Evolutionary conservation across 2,797 vertebrate genomes (phyloP).

Genomic region (Rallus crepitans): DNA sequence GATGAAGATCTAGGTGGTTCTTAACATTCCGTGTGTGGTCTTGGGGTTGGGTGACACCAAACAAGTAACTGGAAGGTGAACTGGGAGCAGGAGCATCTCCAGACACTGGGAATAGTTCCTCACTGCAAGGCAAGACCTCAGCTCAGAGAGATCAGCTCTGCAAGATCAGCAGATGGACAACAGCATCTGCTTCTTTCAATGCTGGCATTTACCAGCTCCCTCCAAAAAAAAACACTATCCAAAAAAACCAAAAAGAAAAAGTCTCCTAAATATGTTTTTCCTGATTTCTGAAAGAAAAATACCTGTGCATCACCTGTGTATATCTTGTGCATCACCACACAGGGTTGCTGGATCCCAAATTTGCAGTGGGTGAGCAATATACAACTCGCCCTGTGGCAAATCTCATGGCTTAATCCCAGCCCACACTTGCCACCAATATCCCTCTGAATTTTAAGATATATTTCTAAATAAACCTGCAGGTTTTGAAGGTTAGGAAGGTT

Average conservation of each 20-base stretch:
- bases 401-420: not conserved
- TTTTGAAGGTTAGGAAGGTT: not conserved
- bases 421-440: not conserved
- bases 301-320: not conserved
- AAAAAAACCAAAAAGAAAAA: not conserved
- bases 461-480: not conserved
- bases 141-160: no score
- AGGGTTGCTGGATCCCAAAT: not conserved
- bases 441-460: not conserved
- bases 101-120: not conserved
- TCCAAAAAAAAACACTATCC: not conserved
- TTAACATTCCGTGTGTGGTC: not conserved
- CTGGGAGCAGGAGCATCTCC: not conserved
- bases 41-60: not conserved
- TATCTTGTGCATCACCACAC: not conserved
- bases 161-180: not conserved
- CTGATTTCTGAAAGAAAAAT: not conserved
- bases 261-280: not conserved
- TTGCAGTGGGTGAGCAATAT: not conserved
- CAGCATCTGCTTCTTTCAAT: not conserved
- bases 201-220: not conserved
- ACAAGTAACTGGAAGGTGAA: not conserved
- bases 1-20: not conserved
- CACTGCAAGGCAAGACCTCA: not conserved
- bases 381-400: not conserved